A percentile compares a stretch with the other conserved stretches of the same genome.
These are phyloP conservation scores for Andrena minutula DNA, from an alignment of 2,888 invertebrate species.

Conservation along the genomic window DNA sequence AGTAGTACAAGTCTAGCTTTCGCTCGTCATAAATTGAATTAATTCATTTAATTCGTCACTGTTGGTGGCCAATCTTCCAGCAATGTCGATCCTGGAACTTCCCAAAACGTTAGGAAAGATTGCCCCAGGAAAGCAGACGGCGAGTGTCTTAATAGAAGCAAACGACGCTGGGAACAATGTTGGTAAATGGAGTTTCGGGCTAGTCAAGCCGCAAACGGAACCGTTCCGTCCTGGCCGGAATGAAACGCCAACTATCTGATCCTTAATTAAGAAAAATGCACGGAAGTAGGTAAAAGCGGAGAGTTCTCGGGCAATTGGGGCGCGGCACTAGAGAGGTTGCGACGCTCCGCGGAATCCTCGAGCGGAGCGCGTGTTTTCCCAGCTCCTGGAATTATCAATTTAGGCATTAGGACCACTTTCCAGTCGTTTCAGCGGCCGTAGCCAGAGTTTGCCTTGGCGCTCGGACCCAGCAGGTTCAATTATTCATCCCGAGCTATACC, in stretches of 20 bases:
- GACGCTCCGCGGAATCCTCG: slow-evolving; percentile 23
- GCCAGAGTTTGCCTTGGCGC: slow-evolving; percentile 70
- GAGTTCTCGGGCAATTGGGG: slow-evolving; percentile 48
- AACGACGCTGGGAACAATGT: slow-evolving; percentile 1
- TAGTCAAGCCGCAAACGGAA: slow-evolving; percentile 1
- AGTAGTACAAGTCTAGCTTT: no score
- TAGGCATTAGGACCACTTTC: slow-evolving; percentile 72
- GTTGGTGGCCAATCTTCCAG: no score
- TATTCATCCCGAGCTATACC: slow-evolving; percentile 73
- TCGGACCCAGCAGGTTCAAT: slow-evolving; percentile 74
- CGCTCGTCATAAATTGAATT: no score
- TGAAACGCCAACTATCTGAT: slow-evolving; percentile 41
- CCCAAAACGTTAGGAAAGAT: background rate
- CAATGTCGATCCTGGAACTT: no score
- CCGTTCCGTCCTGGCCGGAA: slow-evolving; percentile 21
- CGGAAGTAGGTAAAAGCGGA: slow-evolving; percentile 48
- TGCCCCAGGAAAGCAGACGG: background rate
- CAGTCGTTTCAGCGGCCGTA: slow-evolving; percentile 49
- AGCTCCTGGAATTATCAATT: slow-evolving; percentile 70
- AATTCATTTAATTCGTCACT: no score
- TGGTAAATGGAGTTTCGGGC: slow-evolving; percentile 7
- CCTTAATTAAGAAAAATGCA: slow-evolving; percentile 56
- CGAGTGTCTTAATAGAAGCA: slow-evolving; percentile 3
- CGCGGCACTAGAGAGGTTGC: slow-evolving; percentile 20
- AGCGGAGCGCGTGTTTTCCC: slow-evolving; percentile 50